Base-by-base conservation (phyloP, 2,888 invertebrate species). In the Galeruca laticollis region DNA sequence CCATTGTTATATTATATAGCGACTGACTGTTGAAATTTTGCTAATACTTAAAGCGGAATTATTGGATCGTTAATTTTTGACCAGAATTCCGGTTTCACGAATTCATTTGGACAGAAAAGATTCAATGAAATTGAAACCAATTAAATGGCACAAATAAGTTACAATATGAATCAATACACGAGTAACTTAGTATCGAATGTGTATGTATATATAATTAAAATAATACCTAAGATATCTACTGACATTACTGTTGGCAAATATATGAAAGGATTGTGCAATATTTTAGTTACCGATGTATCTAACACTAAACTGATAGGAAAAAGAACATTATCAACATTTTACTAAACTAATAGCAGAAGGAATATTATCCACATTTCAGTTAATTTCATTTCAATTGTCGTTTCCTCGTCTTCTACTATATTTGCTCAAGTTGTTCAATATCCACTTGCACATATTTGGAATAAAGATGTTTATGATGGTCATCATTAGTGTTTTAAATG, bases 251-350 rank as follows among this genome's bases (percentile, higher is more conserved):
- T 97, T 0, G 96, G 96, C 0, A 88, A 89, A 10, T 95, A 96
- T 84, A 88, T 98, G 89, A 86, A 88, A 31, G 87, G 89, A 43
- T 89, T 88, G 75, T 96, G 96, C 0, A 98, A 98, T 86, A 93
- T 99, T 78, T 88, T 98, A 73, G 97, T 99, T 0, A 95, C 98
- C 0, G 98, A 99, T 87, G 94, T 99, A 1, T 96, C 99, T 87
- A 98, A 99, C 85, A 99, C 99, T 0, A 99, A 99, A 85, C 87
- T 99, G 51, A 99, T 99, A 82, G 99, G 92, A 2, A 99, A 99
- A 89, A 98, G 98, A 79, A 99, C 98, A 1, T 87, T 99, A 9
- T 88, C 91, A 49, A 97, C 97, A 33, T 99, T 97, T 83, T 90
- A 90, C 65, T 97, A 99, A 86, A 99, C 99, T 0, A 94, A 94